Percentiles rank a stretch among this genome's conserved stretches.
Evolutionary conservation across 2,113 vertebrate genomes (phyloP).

Genomic region (Atractosteus spatula): DNA sequence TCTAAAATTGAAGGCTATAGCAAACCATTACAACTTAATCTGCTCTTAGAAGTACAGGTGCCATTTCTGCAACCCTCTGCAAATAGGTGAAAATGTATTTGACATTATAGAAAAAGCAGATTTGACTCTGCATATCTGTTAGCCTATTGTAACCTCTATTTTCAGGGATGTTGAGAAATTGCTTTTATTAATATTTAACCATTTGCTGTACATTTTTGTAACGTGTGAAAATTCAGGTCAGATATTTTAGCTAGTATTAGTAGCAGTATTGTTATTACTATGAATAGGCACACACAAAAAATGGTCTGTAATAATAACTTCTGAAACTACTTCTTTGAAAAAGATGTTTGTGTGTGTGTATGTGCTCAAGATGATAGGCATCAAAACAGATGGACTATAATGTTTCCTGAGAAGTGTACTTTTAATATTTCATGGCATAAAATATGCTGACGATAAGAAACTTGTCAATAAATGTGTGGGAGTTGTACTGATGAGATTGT

Average conservation of each 20-base stretch:
- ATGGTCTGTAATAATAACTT: no score
- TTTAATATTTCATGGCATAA: slow-evolving; percentile 41
- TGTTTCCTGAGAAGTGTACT: neutral
- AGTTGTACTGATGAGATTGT: slow-evolving; percentile 30
- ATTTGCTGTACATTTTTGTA: no score
- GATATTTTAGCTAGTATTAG: no score
- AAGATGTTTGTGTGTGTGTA: neutral
- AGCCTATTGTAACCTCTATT: no score
- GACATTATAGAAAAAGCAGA: neutral
- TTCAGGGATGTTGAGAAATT: no score
- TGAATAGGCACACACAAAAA: no score
- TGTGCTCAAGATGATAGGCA: neutral
- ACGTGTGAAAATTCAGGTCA: no score
- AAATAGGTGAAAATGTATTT: neutral
- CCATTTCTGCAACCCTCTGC: neutral
- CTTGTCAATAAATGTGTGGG: slow-evolving; percentile 29
- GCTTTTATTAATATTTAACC: no score
- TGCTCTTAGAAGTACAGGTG: slow-evolving; percentile 4
- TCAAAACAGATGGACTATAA: neutral
- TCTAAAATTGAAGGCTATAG: slow-evolving; percentile 7
- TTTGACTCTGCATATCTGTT: no score
- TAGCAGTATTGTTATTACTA: neutral
- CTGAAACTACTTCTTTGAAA: neutral
- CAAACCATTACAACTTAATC: slow-evolving; percentile 8
- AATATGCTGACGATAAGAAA: slow-evolving; percentile 38